These are phyloP conservation scores for Dermochelys coriacea DNA, from an alignment of 2,797 vertebrate species.

Conservation along the genomic window DNA sequence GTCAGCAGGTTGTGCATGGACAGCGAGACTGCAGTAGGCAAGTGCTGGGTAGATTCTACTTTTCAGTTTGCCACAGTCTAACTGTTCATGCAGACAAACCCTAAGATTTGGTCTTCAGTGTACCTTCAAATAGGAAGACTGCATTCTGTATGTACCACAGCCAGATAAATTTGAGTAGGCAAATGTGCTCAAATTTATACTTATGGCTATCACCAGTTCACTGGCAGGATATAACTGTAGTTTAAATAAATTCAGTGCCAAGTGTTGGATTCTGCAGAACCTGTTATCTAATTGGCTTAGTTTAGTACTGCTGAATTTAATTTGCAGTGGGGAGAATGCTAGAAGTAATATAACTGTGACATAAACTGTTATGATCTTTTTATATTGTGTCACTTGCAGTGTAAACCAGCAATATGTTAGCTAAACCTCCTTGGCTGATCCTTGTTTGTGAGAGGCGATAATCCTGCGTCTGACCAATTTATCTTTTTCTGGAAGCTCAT, in stretches of 20 bases:
- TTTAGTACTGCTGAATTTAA: neutral
- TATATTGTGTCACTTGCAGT: neutral
- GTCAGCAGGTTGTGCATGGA: neutral
- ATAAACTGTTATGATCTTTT: neutral
- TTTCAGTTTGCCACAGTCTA: neutral
- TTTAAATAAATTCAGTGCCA: neutral
- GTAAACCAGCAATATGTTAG: neutral
- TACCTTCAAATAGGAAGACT: neutral
- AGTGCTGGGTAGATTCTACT: neutral
- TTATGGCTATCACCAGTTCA: neutral
- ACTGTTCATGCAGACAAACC: neutral
- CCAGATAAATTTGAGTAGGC: rapidly evolving
- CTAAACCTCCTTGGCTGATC: neutral
- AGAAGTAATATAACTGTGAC: neutral
- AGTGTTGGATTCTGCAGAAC: neutral
- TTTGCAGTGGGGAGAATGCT: constrained; percentile 32
- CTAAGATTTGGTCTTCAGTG: neutral
- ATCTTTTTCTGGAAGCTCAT: neutral
- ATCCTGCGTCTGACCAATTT: neutral
- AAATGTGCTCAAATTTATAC: neutral
- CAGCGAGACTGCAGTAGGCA: neutral
- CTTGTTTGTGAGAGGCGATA: neutral
- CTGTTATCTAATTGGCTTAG: neutral
- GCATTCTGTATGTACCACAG: neutral
- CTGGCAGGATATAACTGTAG: neutral